A percentile compares a stretch with the other conserved stretches of the same genome.
These are phyloP conservation scores for Danio aesculapii DNA, from an alignment of 2,797 vertebrate species.

Conservation along the genomic window DNA sequence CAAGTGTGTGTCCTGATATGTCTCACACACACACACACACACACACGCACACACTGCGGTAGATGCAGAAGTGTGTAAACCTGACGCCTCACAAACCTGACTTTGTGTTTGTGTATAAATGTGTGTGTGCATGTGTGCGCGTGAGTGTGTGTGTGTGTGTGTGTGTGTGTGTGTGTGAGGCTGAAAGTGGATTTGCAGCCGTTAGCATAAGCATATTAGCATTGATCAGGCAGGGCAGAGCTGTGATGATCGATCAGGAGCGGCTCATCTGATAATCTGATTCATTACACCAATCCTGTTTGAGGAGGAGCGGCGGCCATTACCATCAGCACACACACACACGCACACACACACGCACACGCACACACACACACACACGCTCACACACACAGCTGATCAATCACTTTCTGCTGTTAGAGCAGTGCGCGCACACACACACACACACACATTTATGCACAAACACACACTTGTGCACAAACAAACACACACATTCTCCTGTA, in stretches of 20 bases:
- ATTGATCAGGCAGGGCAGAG: conserved; percentile 82
- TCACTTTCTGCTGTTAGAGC: conserved; percentile 1
- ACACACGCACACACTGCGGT: no score
- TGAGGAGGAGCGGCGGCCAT: conserved; percentile 73
- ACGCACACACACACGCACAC: not conserved
- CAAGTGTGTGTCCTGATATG: no score
- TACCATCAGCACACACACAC: conserved; percentile 65
- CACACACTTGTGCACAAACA: no score
- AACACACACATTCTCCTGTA: not conserved
- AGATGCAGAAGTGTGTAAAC: no score
- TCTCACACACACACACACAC: no score
- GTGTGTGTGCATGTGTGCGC: no score
- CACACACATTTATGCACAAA: no score
- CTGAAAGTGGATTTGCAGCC: conserved; percentile 88
- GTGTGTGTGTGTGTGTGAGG: conserved; percentile 51
- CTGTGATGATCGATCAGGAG: conserved; percentile 85
- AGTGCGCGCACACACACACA: not conserved
- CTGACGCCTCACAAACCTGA: conserved; percentile 27
- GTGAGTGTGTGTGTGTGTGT: no score
- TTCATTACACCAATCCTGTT: conserved; percentile 91
- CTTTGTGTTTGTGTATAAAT: no score
- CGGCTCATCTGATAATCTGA: conserved; percentile 91
- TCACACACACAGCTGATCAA: conserved; percentile 19
- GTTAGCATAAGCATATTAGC: conserved; percentile 87
- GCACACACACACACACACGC: not conserved